A percentile compares a stretch with the other conserved stretches of the same genome.
phyloP scores from a whole-genome alignment of 2,888 invertebrate species.

The Eupelmus urozonus region DNA sequence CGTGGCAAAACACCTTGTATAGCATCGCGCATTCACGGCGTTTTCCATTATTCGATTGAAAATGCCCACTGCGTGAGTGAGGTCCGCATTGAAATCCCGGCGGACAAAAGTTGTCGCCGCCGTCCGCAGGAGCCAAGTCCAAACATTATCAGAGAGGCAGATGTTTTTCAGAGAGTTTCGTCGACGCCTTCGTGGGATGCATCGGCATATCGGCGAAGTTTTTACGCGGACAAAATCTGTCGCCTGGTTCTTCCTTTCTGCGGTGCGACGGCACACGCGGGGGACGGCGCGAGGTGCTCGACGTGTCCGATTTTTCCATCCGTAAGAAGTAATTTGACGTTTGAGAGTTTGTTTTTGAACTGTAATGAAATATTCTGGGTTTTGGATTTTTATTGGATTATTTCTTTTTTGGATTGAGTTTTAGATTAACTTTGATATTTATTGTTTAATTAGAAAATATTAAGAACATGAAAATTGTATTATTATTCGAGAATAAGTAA shows the following conservation, averaged over 20 bases:
- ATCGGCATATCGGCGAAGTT: slow-evolving; percentile 11
- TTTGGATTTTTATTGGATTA: too few species aligned
- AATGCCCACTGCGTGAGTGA: slow-evolving; percentile 61
- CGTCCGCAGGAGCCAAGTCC: slow-evolving; percentile 65
- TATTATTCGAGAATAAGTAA: too few species aligned
- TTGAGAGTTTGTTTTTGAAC: slow-evolving; percentile 16
- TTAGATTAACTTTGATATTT: too few species aligned
- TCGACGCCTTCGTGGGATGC: neutral
- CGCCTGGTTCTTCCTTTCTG: neutral
- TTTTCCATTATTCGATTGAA: slow-evolving; percentile 71
- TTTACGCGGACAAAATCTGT: slow-evolving; percentile 33
- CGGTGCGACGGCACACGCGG: neutral
- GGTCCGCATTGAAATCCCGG: slow-evolving; percentile 72
- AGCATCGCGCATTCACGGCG: slow-evolving; percentile 67
- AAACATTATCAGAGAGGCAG: slow-evolving; percentile 76
- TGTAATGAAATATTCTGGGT: too few species aligned
- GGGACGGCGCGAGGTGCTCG: neutral
- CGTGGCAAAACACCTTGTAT: slow-evolving; percentile 29
- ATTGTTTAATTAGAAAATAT: too few species aligned
- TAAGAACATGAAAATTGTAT: too few species aligned
- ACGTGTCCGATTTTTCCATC: too few species aligned
- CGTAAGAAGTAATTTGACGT: slow-evolving; percentile 16
- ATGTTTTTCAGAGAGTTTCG: slow-evolving; percentile 65
- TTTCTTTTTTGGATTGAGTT: too few species aligned
- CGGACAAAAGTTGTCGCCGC: slow-evolving; percentile 73